Evolutionary conservation across 2,888 invertebrate species (phyloP).

Genomic region (Acanthosepion lycidas): DNA sequence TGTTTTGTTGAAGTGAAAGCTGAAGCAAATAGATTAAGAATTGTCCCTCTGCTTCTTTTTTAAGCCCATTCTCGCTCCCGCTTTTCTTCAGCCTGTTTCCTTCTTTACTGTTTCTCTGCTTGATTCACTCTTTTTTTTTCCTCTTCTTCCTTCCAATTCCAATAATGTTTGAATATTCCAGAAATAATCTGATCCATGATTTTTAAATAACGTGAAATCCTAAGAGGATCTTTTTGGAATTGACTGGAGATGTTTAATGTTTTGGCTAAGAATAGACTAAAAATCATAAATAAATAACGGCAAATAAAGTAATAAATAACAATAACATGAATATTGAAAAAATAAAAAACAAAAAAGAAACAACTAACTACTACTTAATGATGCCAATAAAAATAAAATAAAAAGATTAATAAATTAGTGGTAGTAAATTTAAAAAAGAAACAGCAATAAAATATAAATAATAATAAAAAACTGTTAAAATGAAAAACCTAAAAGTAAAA

Average conservation of each 20-base stretch:
- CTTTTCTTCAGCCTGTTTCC: neutral
- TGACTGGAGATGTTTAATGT: neutral
- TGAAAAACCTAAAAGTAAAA: no score
- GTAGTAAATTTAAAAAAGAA: no score
- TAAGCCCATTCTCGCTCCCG: neutral
- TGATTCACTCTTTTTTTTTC: neutral
- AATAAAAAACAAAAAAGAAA: no score
- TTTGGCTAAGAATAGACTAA: neutral
- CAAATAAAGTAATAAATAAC: neutral
- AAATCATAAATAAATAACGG: neutral
- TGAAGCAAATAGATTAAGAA: neutral
- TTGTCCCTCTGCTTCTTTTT: neutral
- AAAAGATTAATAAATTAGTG: no score
- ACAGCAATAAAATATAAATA: no score
- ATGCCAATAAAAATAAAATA: no score
- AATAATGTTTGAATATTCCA: conserved; percentile 33
- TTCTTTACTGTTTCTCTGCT: no score
- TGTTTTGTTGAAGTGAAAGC: neutral
- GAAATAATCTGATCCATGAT: conserved; percentile 16
- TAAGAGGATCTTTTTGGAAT: neutral
- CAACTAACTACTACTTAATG: no score
- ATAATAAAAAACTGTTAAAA: no score
- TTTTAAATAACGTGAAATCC: neutral
- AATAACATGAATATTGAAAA: no score
- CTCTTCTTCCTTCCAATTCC: neutral